Percentiles rank a stretch among this genome's conserved stretches.
phyloP scores from a whole-genome alignment of 2,113 vertebrate genomes.

The Lutjanus erythropterus region DNA sequence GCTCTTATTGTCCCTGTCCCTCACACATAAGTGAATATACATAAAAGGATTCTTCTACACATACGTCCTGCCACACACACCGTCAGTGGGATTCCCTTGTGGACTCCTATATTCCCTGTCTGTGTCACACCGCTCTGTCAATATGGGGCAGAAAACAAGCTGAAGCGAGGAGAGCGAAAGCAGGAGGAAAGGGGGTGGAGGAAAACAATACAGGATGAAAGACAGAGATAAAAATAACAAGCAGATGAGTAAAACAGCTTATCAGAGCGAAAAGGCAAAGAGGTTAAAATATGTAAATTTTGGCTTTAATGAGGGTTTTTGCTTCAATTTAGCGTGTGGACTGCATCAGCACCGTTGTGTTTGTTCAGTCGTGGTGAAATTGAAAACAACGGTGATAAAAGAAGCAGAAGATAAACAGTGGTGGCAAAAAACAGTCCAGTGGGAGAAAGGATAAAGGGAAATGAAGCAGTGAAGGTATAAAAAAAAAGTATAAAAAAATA shows the following conservation, averaged over 20 bases:
- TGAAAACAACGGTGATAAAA: background rate
- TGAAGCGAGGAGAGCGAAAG: background rate
- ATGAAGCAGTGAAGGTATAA: background rate
- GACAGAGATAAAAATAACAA: background rate
- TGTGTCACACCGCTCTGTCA: slow-evolving; percentile 23
- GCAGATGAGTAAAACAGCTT: background rate
- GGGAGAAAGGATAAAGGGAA: background rate
- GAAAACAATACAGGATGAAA: background rate
- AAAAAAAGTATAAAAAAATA: background rate
- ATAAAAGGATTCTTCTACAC: background rate
- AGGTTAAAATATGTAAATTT: background rate
- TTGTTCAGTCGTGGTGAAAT: background rate
- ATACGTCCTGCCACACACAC: background rate
- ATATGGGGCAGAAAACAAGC: slow-evolving; percentile 20
- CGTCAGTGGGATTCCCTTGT: slow-evolving; percentile 33
- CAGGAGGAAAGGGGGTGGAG: too few species aligned
- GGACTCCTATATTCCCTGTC: background rate
- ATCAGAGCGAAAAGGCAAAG: background rate
- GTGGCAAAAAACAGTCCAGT: background rate
- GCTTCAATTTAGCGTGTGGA: background rate
- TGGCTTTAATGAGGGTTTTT: background rate
- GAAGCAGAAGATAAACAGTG: background rate
- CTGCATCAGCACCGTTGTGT: background rate
- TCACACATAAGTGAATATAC: background rate
- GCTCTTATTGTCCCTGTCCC: slow-evolving; percentile 1